Conservation (phyloP, 2,797 vertebrate genomes). For the Saxicola maurus region DNA sequence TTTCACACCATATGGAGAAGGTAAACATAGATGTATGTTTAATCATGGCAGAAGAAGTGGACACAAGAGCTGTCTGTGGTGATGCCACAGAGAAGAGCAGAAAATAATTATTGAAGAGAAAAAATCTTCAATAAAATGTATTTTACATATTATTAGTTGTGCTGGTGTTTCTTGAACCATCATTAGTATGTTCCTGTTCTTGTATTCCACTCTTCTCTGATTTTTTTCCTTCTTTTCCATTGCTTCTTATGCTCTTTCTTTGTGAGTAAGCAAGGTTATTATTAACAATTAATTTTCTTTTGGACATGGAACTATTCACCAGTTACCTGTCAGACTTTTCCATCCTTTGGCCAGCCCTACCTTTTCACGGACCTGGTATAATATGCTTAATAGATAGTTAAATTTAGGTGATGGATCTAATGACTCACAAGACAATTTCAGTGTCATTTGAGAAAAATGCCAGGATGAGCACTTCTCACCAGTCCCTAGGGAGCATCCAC, state of each 20-base stretch:
- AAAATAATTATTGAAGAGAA: neutral
- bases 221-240: neutral
- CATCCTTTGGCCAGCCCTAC: neutral
- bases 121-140: neutral
- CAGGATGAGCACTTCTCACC: neutral
- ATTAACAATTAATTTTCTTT: neutral
- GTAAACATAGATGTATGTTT: neutral
- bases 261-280: neutral
- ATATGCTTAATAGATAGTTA: neutral
- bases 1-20: neutral
- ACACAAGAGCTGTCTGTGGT: neutral
- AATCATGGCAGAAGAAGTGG: neutral
- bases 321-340: neutral
- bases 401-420: neutral
- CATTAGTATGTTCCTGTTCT: neutral
- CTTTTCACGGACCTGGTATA: neutral
- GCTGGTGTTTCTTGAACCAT: neutral
- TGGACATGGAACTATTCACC: neutral
- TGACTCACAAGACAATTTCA: slow-evolving; percentile 1
- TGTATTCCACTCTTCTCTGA: neutral
- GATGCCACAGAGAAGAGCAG: neutral
- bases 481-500: neutral
- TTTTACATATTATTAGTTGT: neutral
- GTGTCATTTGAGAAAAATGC: neutral
- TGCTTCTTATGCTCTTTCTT: neutral